A percentile compares a stretch with the other conserved stretches of the same genome.
phyloP scores from a whole-genome alignment of 2,113 vertebrate genomes.

The Rhea pennata region DNA sequence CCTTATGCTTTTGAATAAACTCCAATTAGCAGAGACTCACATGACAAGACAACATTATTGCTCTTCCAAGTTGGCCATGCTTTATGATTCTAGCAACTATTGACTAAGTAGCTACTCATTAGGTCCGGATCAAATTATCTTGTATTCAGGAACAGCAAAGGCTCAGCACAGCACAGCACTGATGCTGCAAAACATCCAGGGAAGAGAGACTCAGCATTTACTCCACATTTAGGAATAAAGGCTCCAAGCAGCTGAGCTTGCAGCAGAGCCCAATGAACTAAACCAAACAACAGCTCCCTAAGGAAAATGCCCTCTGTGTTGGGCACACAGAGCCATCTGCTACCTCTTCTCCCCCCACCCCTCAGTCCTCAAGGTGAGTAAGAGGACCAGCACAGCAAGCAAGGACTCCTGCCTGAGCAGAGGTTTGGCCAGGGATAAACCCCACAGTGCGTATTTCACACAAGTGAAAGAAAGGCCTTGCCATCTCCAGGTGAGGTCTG shows the following conservation, averaged over 20 bases:
- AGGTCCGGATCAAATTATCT: not conserved
- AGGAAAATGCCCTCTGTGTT: not conserved
- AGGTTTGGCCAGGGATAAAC: not conserved
- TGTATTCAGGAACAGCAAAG: not conserved
- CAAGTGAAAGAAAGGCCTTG: not conserved
- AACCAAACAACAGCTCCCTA: not conserved
- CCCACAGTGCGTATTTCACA: not conserved
- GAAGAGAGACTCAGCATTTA: not conserved
- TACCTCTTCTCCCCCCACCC: accelerated
- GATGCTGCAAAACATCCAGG: not conserved
- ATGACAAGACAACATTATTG: not conserved
- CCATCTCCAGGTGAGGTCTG: not conserved
- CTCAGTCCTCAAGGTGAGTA: accelerated
- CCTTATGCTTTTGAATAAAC: not conserved
- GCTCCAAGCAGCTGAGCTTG: not conserved
- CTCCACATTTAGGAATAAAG: not conserved
- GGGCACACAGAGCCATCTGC: not conserved
- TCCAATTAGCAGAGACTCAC: not conserved
- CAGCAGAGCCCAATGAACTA: not conserved
- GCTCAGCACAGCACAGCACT: not conserved
- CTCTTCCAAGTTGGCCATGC: not conserved
- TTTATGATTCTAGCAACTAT: not conserved
- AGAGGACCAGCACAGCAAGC: not conserved
- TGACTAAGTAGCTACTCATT: not conserved
- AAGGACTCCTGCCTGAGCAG: not conserved